A percentile compares a stretch with the other conserved stretches of the same genome.
Conservation (phyloP, 2,113 vertebrate species). For the Eublepharis macularius region DNA sequence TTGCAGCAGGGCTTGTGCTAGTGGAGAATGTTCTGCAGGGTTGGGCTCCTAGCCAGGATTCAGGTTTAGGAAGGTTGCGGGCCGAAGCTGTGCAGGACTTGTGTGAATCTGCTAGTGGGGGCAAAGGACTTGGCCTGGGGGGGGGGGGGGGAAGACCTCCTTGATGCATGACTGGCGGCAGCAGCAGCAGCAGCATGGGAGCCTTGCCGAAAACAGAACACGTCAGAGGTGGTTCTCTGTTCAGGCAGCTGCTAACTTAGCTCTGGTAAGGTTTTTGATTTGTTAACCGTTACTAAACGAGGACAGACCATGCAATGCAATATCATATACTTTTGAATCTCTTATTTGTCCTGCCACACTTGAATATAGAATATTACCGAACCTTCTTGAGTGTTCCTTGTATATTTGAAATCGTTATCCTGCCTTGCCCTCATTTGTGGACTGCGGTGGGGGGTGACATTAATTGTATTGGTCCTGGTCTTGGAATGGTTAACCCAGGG, state of each 20-base stretch:
- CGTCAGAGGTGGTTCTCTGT: neutral
- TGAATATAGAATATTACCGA: too few relatives aligned
- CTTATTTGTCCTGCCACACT: too few relatives aligned
- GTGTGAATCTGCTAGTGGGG: conserved; percentile 19
- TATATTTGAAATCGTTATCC: neutral
- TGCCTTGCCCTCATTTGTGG: too few relatives aligned
- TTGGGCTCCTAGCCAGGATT: neutral
- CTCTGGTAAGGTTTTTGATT: neutral
- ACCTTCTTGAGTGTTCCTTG: neutral
- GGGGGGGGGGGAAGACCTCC: neutral
- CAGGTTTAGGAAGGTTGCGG: conserved; percentile 3
- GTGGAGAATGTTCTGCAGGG: neutral
- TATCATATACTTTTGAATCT: neutral
- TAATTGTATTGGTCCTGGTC: neutral
- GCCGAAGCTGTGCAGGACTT: neutral
- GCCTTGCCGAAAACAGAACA: too few relatives aligned
- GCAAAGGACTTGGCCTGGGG: neutral
- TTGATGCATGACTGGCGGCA: neutral
- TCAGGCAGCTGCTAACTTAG: neutral
- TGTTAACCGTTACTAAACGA: neutral
- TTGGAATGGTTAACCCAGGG: neutral
- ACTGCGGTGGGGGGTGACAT: too few relatives aligned
- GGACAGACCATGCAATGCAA: too few relatives aligned
- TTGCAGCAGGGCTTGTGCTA: neutral
- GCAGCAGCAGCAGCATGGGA: too few relatives aligned